Conservation (phyloP, 2,113 vertebrate species). For the Corythornis madagascariensis region DNA sequence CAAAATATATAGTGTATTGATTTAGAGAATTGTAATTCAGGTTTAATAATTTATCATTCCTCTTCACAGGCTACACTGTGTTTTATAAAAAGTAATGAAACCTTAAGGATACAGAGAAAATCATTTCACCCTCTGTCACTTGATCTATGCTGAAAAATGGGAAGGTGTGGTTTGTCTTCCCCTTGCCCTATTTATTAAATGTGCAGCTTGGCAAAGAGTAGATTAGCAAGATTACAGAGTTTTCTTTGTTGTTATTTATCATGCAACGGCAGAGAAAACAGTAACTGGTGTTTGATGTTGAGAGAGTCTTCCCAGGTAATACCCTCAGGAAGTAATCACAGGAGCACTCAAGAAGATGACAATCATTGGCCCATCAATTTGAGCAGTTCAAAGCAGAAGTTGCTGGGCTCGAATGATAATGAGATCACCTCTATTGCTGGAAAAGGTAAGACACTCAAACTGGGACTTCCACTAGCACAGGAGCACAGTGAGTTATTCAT, state of each 20-base stretch:
- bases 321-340: neutral
- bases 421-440: neutral
- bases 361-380: conserved; percentile 4
- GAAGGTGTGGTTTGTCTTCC: neutral
- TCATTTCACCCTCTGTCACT: neutral
- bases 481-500: neutral
- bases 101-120: conserved; percentile 5
- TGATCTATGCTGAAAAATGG: conserved; percentile 13
- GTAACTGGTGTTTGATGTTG: neutral
- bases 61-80: neutral
- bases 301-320: neutral
- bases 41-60: conserved; percentile 38
- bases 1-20: conserved; percentile 10
- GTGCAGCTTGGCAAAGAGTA: conserved; percentile 6
- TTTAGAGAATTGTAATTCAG: conserved; percentile 10
- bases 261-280: neutral
- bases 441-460: neutral
- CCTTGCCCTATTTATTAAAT: neutral
- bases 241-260: neutral
- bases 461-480: neutral
- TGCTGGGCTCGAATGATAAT: neutral
- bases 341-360: neutral
- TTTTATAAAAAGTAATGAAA: conserved; percentile 17
- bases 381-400: neutral
- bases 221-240: conserved; percentile 32